Evolutionary conservation across 2,888 invertebrate species (phyloP), one percentile per base, ranked within the genome.

Genomic region (Acleris holmiana): DNA sequence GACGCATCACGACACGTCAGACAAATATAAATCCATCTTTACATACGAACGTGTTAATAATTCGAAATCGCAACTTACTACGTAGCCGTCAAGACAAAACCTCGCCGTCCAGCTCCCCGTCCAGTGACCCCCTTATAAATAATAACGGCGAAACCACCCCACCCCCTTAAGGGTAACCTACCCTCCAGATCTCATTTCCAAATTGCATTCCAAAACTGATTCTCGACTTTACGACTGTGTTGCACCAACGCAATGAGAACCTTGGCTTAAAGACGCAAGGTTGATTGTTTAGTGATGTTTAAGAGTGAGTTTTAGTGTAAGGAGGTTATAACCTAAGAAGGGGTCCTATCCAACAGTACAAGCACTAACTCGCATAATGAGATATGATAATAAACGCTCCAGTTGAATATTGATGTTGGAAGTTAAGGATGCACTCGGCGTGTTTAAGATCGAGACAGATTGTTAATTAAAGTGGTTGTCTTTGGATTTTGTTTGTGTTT

Each of bases 321-420:
- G 79, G 82, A 85, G 89, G 88, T 86, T 84, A 88, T 85, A 85
- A 83, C 83, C 84, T 85, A 89, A 91, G 83, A 89, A 89, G 82
- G 89, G 89, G 84, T 82, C 74, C 76, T 75, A 76, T 77, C 76
- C 77, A 79, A 73, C 84, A 86, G 82, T 85, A 84, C 85, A 84
- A 89, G 89, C 89, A 89, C 91, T 92, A 92, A 92, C 91, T 92
- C 85, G 90, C 88, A 92, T 92, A 92, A 92, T 92, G 92, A 92
- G 91, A 92, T 92, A 92, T 91, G 92, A 91, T 92, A 92, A 92
- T 91, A 92, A 91, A 91, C 86, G 91, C 85, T 85, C 80, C 83
- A 80, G 81, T 86, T 86, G 91, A 92, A 92, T 91, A 92, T 92
- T 92, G 91, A 92, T 91, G 91, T 82, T 81, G 83, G 79, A 85